phyloP scores from a whole-genome alignment of 2,888 invertebrate genomes.

The Apocheima hispidaria region DNA sequence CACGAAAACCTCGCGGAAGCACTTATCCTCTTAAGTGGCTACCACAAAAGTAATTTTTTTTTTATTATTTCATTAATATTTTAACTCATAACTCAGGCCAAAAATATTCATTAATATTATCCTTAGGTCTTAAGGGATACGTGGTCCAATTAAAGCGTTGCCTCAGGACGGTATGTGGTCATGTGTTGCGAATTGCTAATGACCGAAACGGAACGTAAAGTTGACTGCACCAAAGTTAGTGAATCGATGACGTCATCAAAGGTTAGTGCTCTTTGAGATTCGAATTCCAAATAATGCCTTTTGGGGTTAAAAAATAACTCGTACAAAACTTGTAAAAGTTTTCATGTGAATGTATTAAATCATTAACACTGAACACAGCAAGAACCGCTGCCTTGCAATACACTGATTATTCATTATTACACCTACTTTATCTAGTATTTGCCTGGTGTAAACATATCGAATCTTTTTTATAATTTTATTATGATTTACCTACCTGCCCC shows the following conservation, averaged over 20 bases:
- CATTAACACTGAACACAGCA: no score
- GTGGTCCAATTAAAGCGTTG: slow-evolving; percentile 66
- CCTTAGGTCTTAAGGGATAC: slow-evolving; percentile 58
- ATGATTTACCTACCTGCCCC: neutral
- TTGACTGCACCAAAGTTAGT: slow-evolving; percentile 43
- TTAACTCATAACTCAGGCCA: slow-evolving; percentile 34
- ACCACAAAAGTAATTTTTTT: no score
- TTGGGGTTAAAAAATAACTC: no score
- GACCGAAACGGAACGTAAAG: slow-evolving; percentile 69
- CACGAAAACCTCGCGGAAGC: no score
- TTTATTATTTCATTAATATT: slow-evolving; percentile 24
- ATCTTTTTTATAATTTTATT: neutral
- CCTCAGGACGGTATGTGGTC: slow-evolving; percentile 50
- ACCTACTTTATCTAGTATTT: no score
- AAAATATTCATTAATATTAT: slow-evolving; percentile 44
- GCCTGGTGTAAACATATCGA: neutral
- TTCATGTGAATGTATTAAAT: neutral
- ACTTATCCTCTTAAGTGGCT: no score
- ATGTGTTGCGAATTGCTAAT: slow-evolving; percentile 81
- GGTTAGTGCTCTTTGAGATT: slow-evolving; percentile 17
- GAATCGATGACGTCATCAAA: slow-evolving; percentile 29
- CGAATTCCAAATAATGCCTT: neutral
- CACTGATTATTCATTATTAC: no score
- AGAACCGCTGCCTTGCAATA: no score
- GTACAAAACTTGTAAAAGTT: no score